A percentile compares a stretch with the other conserved stretches of the same genome.
phyloP scores from a whole-genome alignment of 53 echinoderm and acorn worm species.

The Arbacia lixula region DNA sequence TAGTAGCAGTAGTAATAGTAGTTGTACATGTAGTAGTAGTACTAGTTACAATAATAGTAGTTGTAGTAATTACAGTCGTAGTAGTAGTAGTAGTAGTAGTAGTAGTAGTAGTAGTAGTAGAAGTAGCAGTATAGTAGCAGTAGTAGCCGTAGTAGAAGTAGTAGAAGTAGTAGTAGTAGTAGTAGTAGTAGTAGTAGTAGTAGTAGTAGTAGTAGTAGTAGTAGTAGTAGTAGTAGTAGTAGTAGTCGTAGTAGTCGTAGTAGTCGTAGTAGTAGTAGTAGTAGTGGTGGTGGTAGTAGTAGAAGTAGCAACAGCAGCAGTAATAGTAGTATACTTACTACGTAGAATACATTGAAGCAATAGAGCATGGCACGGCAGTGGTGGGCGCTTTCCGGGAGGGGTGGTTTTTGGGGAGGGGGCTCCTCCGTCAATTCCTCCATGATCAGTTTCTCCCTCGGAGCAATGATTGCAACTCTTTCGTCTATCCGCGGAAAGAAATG shows the following conservation, averaged over 20 bases:
- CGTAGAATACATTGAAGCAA: no score
- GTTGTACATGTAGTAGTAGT: not conserved
- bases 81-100: slow-evolving; percentile 2
- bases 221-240: slow-evolving; percentile 18
- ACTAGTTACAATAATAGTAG: not conserved
- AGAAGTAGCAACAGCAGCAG: not conserved
- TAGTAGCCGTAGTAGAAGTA: not conserved
- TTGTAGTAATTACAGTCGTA: not conserved
- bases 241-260: not conserved
- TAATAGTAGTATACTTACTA: not conserved
- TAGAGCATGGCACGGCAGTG: no score
- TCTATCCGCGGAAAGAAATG: no score
- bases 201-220: slow-evolving; percentile 22
- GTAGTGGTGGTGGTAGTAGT: not conserved
- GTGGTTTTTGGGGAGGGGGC: no score
- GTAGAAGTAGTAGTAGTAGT: slow-evolving; percentile 20
- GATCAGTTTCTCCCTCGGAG: no score
- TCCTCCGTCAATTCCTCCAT: no score
- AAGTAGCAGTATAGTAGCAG: not conserved
- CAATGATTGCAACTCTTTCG: no score
- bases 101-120: slow-evolving; percentile 2
- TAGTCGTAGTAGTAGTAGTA: no score
- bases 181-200: slow-evolving; percentile 29
- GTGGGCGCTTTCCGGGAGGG: no score
- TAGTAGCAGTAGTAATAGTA: not conserved